Base-by-base conservation (phyloP, 1,140 invertebrate genomes). In the Drosophila ogumai region DNA sequence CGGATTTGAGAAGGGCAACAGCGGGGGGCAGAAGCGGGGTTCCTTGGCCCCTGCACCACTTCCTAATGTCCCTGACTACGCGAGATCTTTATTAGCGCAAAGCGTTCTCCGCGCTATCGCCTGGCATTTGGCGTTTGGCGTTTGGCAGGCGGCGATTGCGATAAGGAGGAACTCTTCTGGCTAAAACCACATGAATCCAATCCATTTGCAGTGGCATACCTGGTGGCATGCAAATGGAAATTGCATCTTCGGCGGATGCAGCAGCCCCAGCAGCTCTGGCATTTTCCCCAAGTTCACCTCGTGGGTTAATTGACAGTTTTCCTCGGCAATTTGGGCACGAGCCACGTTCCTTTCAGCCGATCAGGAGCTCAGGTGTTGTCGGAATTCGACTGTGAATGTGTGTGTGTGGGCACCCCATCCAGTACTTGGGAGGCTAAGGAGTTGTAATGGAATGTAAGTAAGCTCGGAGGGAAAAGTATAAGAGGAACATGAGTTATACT, bases 241-340 rank as follows among this genome's bases (percentile, higher is more conserved):
- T 86, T 82, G 81, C 54, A 46, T 72, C 61, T 67, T 38, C 34
- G 32, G 40, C 47, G 46, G 47, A 54, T 54, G 71, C 56, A 32
- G 60, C n/a, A 34, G 49, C n/a, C 7, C 2, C 19, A 15, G 6
- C 43, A 22, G 8, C 54, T 59, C 44, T 76, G 72, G 67, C 59
- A 80, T 74, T 75, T 85, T 78, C 44, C 47, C 34, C 63, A 55
- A 66, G 84, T 72, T 87, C 80, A 82, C 67, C 63, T 82, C 46
- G 47, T 55, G 61, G 84, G 80, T 88, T 87, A 87, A 87, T 87
- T 87, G 84, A 82, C 84, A 88, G 82, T 87, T 88, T 82, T 66
- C 56, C 50, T 47, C 54, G 66, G 58, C 34, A n/a, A 65, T 61
- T 72, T 58, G 65, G 63, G 75, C 75, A 68, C 63, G 64, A 75